Evolutionary conservation across 1,140 invertebrate genomes (phyloP), one percentile per base, ranked within the genome.

Genomic region (Drosophila athabasca): DNA sequence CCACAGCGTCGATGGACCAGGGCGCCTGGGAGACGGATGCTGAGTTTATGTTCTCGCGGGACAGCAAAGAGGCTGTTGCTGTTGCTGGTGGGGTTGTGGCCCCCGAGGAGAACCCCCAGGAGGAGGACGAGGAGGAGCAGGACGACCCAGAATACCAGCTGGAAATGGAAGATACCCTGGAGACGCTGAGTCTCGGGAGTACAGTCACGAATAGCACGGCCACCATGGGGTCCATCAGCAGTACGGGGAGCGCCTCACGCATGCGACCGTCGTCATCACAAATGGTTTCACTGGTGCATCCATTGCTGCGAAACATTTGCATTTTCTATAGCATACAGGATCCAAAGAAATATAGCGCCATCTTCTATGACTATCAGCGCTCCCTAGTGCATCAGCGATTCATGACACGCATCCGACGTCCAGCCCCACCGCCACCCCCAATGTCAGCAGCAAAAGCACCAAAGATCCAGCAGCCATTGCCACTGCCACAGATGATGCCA

Each of bases 21-120:
- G 78, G 82, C 44, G 89, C 90, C 41, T 91, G 90, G 90, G 90
- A 91, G 59, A 90, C 90, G 39, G 90, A 91, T 55, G 80, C 82
- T 54, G 90, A 91, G 55, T 91, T 91, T 57, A 90, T 85, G 75
- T 91, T 85, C 45, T 68, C 83, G n/a, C 82, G 74, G 17, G 65
- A 68, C 9, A 51, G 48, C 41, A 49, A 51, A 9, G 54, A 62
- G 39, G 58, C 41, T 26, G 35, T 22, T 3, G 58, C 41, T 26
- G 35, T 22, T 3, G 60, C 29, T 26, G 24, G 24, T 6, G 24
- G 24, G 5, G 58, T 41, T 22, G 35, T 17, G 5, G 60, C 22
- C 39, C 7, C 26, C 3, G 58, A 48, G 26, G 35, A 22, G 7
- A 55, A 31, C 31, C 2, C 19, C 3, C 31, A 61, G 5, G 17